Evolutionary conservation across 2,797 vertebrate genomes (phyloP).

Genomic region (Myotis findleyi): DNA sequence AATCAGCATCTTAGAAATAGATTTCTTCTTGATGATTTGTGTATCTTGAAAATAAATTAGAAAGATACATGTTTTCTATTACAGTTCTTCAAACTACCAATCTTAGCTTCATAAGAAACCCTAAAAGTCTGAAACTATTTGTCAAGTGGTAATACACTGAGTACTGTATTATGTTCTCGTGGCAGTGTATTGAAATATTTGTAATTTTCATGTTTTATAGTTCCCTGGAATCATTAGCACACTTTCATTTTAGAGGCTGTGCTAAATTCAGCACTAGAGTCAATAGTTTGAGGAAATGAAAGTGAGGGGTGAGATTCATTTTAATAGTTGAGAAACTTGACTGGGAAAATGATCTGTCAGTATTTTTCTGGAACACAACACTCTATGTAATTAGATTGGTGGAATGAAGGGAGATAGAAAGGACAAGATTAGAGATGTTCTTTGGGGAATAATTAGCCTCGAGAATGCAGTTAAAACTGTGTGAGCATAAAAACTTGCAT

Average conservation of each 20-base stretch:
- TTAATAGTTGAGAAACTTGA: conserved; percentile 66
- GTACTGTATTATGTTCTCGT: conserved; percentile 65
- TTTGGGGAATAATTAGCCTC: conserved; percentile 73
- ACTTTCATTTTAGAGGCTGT: conserved; percentile 75
- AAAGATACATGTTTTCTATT: conserved; percentile 58
- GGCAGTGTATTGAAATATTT: conserved; percentile 70
- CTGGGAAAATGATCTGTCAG: conserved; percentile 70
- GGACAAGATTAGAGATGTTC: conserved; percentile 71
- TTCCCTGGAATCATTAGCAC: conserved; percentile 72
- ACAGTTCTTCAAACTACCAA: conserved; percentile 52
- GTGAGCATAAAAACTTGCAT: conserved; percentile 70
- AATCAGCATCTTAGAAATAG: conserved; percentile 39
- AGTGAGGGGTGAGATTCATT: conserved; percentile 72
- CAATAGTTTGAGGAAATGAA: conserved; percentile 76
- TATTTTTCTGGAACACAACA: conserved; percentile 75
- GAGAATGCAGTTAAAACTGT: conserved; percentile 64
- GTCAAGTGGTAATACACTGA: conserved; percentile 61
- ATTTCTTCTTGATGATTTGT: conserved; percentile 66
- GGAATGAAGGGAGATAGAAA: conserved; percentile 70
- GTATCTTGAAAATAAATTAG: conserved; percentile 65
- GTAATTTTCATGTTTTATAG: conserved; percentile 76
- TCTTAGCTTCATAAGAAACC: conserved; percentile 70
- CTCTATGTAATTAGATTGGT: conserved; percentile 72
- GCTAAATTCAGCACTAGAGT: conserved; percentile 66
- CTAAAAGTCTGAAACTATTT: conserved; percentile 71